phyloP scores from a whole-genome alignment of 2,888 invertebrate genomes.

The Hipparchia sbordonii region DNA sequence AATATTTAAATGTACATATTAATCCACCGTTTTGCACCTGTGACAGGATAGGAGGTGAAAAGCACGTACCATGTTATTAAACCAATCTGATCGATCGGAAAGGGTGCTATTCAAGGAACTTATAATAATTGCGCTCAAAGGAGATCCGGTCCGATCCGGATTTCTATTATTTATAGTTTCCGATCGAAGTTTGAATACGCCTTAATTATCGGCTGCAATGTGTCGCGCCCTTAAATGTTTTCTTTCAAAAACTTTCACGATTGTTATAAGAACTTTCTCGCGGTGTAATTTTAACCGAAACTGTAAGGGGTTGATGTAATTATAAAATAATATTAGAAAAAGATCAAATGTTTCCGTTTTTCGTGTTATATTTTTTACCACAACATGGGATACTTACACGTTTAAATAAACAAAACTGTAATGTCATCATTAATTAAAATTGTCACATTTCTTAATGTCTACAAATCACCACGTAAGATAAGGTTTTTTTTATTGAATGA shows the following conservation, averaged over 20 bases:
- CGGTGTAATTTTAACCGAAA: constrained; percentile 37
- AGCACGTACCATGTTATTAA: constrained; percentile 74
- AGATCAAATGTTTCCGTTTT: neutral
- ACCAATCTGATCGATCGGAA: constrained; percentile 76
- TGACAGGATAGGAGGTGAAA: constrained; percentile 62
- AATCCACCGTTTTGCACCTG: constrained; percentile 56
- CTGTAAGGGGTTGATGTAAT: constrained; percentile 43
- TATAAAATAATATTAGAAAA: constrained; percentile 43
- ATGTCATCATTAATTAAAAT: no score
- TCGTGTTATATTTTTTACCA: neutral
- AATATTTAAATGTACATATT: neutral
- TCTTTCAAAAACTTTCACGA: constrained; percentile 66
- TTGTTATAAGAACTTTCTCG: constrained; percentile 59
- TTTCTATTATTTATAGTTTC: constrained; percentile 81
- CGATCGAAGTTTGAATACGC: constrained; percentile 79
- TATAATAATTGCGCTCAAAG: constrained; percentile 77
- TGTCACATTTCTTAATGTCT: no score
- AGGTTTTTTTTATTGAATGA: no score
- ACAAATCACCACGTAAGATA: no score
- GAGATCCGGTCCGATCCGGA: constrained; percentile 79
- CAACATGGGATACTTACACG: neutral
- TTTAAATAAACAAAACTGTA: no score
- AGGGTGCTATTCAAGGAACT: constrained; percentile 72
- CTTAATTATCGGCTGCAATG: constrained; percentile 78
- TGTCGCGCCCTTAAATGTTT: constrained; percentile 70